Percentiles rank a stretch among this genome's conserved stretches.
These are phyloP conservation scores for Callipepla squamata DNA, from an alignment of 2,113 vertebrate species.

Conservation along the genomic window DNA sequence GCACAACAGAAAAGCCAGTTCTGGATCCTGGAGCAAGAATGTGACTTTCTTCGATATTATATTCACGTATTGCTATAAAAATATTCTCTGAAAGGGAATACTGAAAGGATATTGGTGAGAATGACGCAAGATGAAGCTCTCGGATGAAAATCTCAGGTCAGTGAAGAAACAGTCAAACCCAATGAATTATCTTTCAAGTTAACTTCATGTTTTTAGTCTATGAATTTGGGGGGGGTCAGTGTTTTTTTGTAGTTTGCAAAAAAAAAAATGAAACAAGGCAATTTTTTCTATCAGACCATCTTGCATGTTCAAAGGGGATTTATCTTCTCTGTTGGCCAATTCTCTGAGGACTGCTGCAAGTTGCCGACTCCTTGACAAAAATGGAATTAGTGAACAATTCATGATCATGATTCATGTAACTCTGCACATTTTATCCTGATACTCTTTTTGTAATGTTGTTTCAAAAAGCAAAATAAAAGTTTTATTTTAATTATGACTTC, in stretches of 20 bases:
- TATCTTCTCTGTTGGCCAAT: not conserved
- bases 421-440: slow-evolving; percentile 29
- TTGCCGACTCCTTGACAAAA: not conserved
- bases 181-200: slow-evolving; percentile 1
- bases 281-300: not conserved
- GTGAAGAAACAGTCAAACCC: slow-evolving; percentile 50
- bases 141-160: slow-evolving; percentile 50
- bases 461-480: slow-evolving; percentile 48
- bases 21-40: not conserved
- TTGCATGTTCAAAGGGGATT: not conserved
- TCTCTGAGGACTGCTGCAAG: not conserved
- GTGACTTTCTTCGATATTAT: not conserved
- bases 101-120: not conserved
- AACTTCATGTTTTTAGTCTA: not conserved
- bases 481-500: not conserved
- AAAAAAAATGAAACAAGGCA: not conserved
- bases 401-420: not conserved
- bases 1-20: slow-evolving; percentile 5
- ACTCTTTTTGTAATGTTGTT: slow-evolving; percentile 12
- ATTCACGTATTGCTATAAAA: not conserved
- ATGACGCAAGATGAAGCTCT: not conserved
- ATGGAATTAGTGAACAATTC: not conserved
- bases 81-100: slow-evolving; percentile 1
- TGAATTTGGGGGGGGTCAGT: not conserved
- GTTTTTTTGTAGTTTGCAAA: not conserved